Conservation (phyloP, 2,797 vertebrate genomes). For the Hydrophis major region DNA sequence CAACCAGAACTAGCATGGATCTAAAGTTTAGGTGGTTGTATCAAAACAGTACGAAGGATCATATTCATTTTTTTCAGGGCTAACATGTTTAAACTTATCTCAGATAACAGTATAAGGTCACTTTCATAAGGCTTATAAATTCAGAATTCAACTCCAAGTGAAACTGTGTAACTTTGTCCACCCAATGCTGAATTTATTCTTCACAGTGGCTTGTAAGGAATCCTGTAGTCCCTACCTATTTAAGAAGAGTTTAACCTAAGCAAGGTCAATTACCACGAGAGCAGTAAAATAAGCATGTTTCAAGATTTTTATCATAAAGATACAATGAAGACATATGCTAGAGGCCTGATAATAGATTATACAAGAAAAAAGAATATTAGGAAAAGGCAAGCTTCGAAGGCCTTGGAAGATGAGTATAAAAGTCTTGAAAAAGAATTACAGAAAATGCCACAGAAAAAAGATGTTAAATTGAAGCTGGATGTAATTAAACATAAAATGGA, state of each 20-base stretch:
- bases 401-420: no score
- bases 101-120: not conserved
- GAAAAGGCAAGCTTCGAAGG: no score
- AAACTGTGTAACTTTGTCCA: not conserved
- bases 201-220: not conserved
- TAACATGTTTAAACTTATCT: not conserved
- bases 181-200: not conserved
- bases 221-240: not conserved
- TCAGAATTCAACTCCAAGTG: not conserved
- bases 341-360: no score
- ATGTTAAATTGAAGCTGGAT: no score
- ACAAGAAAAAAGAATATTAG: no score
- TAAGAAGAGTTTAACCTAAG: not conserved
- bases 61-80: not conserved
- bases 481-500: no score
- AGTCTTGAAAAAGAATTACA: no score
- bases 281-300: not conserved
- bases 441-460: no score
- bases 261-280: not conserved
- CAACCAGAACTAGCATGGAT: not conserved
- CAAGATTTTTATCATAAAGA: not conserved
- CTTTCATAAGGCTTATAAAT: not conserved
- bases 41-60: not conserved
- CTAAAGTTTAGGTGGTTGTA: not conserved
- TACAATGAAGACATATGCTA: no score